phyloP scores from a whole-genome alignment of 2,888 invertebrate genomes.

The Hanleya hanleyi region DNA sequence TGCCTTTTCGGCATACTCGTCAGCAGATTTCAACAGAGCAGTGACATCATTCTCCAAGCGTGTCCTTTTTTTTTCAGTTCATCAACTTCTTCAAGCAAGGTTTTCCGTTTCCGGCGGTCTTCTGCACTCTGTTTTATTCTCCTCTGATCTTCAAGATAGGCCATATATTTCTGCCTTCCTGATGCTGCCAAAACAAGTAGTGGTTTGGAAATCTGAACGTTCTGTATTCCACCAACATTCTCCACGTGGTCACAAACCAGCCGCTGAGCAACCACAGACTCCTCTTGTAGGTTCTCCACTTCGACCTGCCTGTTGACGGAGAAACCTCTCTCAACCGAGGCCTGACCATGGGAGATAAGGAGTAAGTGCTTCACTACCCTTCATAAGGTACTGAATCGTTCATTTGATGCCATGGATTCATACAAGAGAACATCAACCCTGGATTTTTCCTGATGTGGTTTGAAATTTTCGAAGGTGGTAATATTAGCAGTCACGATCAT shows the following conservation, averaged over 20 bases:
- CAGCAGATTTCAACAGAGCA: background rate
- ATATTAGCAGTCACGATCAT: too few species aligned
- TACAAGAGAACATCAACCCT: background rate
- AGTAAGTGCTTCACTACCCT: background rate
- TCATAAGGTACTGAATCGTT: background rate
- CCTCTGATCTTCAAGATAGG: background rate
- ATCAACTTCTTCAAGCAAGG: constrained; percentile 7
- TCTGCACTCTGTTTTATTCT: background rate
- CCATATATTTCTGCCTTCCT: background rate
- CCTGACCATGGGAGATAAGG: background rate
- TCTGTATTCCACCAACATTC: background rate
- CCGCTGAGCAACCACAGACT: background rate
- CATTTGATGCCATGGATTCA: background rate
- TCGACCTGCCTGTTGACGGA: background rate
- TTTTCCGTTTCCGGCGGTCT: background rate
- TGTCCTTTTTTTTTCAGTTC: background rate
- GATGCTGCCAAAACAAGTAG: background rate
- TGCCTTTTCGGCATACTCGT: constrained; percentile 11
- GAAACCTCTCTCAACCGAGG: background rate
- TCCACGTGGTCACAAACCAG: background rate
- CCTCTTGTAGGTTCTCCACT: background rate
- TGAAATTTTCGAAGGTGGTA: constrained; percentile 15
- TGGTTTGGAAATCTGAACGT: background rate
- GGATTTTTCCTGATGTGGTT: background rate
- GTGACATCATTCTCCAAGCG: background rate